Conservation (phyloP, 2,113 vertebrate species). For the Edolisoma coerulescens region DNA sequence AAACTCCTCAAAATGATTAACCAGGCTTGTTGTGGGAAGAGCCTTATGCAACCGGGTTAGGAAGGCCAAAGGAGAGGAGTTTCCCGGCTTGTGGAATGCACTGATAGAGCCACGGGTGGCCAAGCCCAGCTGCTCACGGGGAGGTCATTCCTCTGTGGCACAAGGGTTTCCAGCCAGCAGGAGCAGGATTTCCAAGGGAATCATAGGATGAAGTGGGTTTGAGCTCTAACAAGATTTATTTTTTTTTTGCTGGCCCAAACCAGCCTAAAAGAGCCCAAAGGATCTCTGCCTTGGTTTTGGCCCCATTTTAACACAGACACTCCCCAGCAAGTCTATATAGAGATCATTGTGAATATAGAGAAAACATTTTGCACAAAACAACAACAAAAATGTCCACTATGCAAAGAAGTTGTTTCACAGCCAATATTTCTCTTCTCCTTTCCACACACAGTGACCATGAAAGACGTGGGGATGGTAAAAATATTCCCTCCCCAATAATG, state of each 20-base stretch:
- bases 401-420: not conserved
- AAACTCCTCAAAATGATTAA: not conserved
- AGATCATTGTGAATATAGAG: not conserved
- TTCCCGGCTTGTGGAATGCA: not conserved
- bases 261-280: not conserved
- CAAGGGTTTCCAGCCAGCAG: fast-evolving
- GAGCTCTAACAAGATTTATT: not conserved
- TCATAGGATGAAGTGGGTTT: not conserved
- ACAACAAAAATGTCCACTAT: not conserved
- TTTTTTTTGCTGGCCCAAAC: not conserved
- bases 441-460: not conserved
- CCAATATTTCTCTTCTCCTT: not conserved
- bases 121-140: fast-evolving
- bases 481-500: not conserved
- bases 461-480: not conserved
- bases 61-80: not conserved
- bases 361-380: not conserved
- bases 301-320: not conserved
- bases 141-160: not conserved
- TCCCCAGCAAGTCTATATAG: not conserved
- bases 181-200: not conserved
- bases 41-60: not conserved
- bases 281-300: not conserved
- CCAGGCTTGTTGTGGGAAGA: not conserved
- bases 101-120: not conserved